A percentile compares a stretch with the other conserved stretches of the same genome.
Evolutionary conservation across 1,140 invertebrate genomes (phyloP).

Genomic region (Ceratoteleas bidentatus): DNA sequence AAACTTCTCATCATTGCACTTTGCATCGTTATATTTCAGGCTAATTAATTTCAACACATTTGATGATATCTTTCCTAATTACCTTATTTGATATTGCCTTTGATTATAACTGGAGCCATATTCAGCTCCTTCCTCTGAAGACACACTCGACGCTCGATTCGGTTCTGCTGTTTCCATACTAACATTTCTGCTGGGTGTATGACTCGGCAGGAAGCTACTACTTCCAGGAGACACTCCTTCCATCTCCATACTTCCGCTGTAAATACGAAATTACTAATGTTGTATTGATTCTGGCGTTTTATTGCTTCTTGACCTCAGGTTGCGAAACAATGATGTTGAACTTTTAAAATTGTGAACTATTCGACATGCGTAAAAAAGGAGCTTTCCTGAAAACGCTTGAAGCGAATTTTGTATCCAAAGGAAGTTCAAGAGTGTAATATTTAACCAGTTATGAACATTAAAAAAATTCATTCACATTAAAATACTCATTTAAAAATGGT

Average conservation of each 20-base stretch:
- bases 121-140: constrained; percentile 82
- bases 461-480: too few species aligned
- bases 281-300: constrained; percentile 47
- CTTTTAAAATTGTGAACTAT: too few species aligned
- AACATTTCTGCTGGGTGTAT: constrained; percentile 81
- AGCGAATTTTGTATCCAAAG: too few species aligned
- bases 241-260: constrained; percentile 88
- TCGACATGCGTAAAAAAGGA: too few species aligned
- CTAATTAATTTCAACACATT: too few species aligned
- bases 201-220: constrained; percentile 78
- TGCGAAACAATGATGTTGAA: too few species aligned
- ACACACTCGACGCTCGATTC: constrained; percentile 83
- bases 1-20: too few species aligned
- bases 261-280: constrained; percentile 66
- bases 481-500: too few species aligned
- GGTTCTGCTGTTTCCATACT: constrained; percentile 82
- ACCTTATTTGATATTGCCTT: constrained; percentile 76
- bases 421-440: too few species aligned
- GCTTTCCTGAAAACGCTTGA: too few species aligned
- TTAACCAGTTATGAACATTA: too few species aligned
- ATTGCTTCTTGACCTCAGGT: constrained; percentile 22
- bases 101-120: constrained; percentile 74
- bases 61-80: constrained; percentile 32
- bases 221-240: constrained; percentile 83
- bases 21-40: too few species aligned